Conservation (phyloP, 2,888 invertebrate genomes). For the Rhamphomyia laevipes region DNA sequence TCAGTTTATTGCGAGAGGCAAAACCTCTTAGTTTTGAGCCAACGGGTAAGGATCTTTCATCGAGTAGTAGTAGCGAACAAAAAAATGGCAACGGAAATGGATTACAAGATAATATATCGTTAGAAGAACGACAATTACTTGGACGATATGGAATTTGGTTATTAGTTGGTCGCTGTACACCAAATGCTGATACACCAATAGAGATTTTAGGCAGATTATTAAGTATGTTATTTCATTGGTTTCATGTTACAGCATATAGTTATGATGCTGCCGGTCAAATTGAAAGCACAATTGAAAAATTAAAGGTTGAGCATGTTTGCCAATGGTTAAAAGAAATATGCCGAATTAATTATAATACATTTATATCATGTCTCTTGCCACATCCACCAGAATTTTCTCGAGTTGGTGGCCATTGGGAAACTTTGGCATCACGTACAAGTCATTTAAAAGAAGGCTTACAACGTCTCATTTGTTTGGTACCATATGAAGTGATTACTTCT, state of each 20-base stretch:
- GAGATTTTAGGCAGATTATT: conserved; percentile 81
- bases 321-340: conserved; percentile 81
- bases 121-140: conserved; percentile 80
- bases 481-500: conserved; percentile 92
- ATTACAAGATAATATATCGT: conserved; percentile 52
- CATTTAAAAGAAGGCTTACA: conserved; percentile 92
- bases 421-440: conserved; percentile 71
- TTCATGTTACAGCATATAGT: conserved; percentile 93
- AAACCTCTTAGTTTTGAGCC: conserved; percentile 62
- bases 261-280: conserved; percentile 66
- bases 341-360: conserved; percentile 65
- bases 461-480: conserved; percentile 87
- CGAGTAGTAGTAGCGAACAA: conserved; percentile 27
- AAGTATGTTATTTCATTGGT: conserved; percentile 98
- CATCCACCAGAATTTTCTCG: conserved; percentile 93
- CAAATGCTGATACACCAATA: conserved; percentile 61
- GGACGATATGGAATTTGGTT: conserved; percentile 97
- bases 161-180: conserved; percentile 83
- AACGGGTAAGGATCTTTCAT: conserved; percentile 36
- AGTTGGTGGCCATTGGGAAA: conserved; percentile 95
- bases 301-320: conserved; percentile 87
- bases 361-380: conserved; percentile 87
- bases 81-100: conserved; percentile 34
- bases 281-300: conserved; percentile 78
- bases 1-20: conserved; percentile 85